phyloP scores from a whole-genome alignment of 2,113 vertebrate species.

The Neopipo cinnamomea region DNA sequence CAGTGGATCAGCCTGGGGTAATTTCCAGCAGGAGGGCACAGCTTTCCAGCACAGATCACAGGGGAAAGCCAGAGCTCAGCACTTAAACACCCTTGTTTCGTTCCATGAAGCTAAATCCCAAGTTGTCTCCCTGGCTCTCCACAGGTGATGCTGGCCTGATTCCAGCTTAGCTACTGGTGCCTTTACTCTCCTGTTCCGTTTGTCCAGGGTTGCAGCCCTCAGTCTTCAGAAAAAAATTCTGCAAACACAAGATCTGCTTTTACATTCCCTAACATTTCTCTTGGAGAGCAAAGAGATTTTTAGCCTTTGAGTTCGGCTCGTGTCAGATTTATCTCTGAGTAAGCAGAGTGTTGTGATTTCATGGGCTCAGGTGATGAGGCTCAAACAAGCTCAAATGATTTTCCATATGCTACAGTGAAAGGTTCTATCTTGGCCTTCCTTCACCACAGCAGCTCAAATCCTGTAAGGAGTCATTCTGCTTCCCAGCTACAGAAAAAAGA shows the following conservation, averaged over 20 bases:
- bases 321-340: not conserved
- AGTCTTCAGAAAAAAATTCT: not conserved
- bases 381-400: not conserved
- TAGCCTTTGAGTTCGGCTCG: not conserved
- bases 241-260: not conserved
- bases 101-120: rapidly evolving
- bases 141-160: not conserved
- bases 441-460: not conserved
- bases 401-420: not conserved
- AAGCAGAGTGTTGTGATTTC: not conserved
- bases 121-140: not conserved
- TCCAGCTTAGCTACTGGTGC: not conserved
- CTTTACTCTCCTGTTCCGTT: not conserved
- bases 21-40: not conserved
- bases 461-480: not conserved
- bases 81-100: rapidly evolving
- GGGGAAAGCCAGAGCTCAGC: not conserved
- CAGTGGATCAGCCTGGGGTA: not conserved
- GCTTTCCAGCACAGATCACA: rapidly evolving
- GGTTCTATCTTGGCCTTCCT: not conserved
- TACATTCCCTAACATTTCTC: not conserved
- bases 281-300: not conserved
- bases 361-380: not conserved
- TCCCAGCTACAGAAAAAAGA: not conserved
- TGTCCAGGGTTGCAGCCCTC: not conserved